Evolutionary conservation across 2,888 invertebrate species (phyloP).

Genomic region (Erebia epiphron): DNA sequence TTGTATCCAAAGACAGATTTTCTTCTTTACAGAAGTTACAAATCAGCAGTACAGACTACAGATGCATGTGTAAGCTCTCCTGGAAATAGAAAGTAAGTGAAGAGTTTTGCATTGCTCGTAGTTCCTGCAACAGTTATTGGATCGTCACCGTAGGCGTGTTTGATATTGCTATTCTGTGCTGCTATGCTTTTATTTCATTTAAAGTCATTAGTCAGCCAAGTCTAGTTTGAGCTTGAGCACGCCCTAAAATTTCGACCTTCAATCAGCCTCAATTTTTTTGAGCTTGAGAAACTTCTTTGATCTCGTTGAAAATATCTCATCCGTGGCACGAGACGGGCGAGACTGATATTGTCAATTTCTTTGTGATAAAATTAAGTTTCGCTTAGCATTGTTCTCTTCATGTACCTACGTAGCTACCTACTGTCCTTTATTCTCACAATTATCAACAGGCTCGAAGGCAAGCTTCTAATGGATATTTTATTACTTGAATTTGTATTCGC

Average conservation of each 20-base stretch:
- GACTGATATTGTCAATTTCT: slow-evolving; percentile 31
- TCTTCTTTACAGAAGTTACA: no score
- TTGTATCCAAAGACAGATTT: no score
- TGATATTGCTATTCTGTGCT: not conserved
- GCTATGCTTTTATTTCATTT: not conserved
- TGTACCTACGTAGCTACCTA: slow-evolving; percentile 14
- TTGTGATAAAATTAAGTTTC: slow-evolving; percentile 34
- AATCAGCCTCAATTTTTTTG: slow-evolving; percentile 8
- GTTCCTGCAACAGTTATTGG: no score
- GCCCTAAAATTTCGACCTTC: slow-evolving; percentile 9
- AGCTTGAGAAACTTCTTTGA: slow-evolving; percentile 11
- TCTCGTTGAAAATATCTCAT: slow-evolving; percentile 17
- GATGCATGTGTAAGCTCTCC: no score
- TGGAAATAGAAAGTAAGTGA: no score
- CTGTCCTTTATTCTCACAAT: slow-evolving; percentile 31
- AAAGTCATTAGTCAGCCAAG: not conserved
- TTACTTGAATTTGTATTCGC: slow-evolving; percentile 20
- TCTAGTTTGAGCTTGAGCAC: not conserved
- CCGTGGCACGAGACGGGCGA: slow-evolving; percentile 15
- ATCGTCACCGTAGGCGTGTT: not conserved
- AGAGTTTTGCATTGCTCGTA: not conserved
- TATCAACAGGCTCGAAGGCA: slow-evolving; percentile 26
- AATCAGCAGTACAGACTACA: no score
- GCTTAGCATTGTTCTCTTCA: slow-evolving; percentile 31
- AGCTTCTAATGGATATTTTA: slow-evolving; percentile 31